Conservation (phyloP, 2,888 invertebrate genomes). For the Bellardia bayeri region DNA sequence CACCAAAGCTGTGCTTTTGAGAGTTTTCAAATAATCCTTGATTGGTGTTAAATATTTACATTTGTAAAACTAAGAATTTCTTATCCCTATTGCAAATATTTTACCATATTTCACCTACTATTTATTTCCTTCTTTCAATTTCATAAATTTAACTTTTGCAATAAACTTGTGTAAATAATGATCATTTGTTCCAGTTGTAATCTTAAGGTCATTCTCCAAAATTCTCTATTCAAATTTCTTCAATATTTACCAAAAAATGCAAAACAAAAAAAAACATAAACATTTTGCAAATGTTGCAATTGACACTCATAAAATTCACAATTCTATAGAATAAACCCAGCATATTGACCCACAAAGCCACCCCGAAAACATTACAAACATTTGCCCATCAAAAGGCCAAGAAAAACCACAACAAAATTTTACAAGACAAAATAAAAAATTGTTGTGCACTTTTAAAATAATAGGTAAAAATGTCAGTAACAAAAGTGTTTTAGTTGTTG, state of each 20-base stretch:
- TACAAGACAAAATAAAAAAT: not conserved
- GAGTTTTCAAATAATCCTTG: too few species aligned
- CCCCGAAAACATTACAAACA: not conserved
- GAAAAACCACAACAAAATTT: slow-evolving; percentile 34
- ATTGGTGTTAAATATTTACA: too few species aligned
- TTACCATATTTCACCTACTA: not conserved
- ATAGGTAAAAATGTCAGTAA: slow-evolving; percentile 54
- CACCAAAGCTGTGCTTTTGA: too few species aligned
- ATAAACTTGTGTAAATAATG: not conserved
- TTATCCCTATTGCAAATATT: too few species aligned
- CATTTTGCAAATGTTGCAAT: slow-evolving; percentile 17
- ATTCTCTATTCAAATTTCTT: not conserved
- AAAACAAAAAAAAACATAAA: not conserved
- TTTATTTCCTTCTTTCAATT: not conserved
- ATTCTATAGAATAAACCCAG: not conserved
- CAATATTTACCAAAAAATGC: not conserved
- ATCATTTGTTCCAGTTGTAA: not conserved
- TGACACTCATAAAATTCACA: slow-evolving; percentile 44
- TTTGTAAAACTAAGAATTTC: too few species aligned
- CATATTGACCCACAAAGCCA: slow-evolving; percentile 46
- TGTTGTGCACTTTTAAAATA: slow-evolving; percentile 4
- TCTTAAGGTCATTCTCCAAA: not conserved
- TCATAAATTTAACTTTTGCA: not conserved
- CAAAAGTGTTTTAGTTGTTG: slow-evolving; percentile 37
- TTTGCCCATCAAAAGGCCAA: not conserved